Percentiles rank a stretch among this genome's conserved stretches.
These are phyloP conservation scores for Drosophila rhopaloa DNA, from an alignment of 1,140 invertebrate species.

Conservation along the genomic window DNA sequence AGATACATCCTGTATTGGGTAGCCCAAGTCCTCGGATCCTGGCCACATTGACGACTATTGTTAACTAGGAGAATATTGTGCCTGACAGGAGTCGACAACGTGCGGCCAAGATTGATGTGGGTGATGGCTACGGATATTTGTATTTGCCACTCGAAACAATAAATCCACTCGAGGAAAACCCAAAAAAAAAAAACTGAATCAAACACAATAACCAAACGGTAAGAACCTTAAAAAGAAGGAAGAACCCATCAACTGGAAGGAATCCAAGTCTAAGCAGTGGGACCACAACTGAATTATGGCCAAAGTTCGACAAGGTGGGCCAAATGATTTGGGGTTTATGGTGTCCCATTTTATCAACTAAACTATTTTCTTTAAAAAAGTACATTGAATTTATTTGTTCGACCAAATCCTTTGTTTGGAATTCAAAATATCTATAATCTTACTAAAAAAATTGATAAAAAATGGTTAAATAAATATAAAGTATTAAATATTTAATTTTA, in stretches of 20 bases:
- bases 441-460: too few species aligned
- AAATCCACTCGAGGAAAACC: slow-evolving; percentile 68
- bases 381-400: too few species aligned
- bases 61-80: slow-evolving; percentile 71
- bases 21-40: slow-evolving; percentile 1
- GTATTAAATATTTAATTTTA: too few species aligned
- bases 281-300: slow-evolving; percentile 12
- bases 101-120: slow-evolving; percentile 55
- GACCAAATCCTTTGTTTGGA: not conserved
- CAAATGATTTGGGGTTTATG: not conserved
- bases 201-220: slow-evolving; percentile 10
- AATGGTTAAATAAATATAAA: too few species aligned
- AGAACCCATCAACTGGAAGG: not conserved
- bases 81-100: slow-evolving; percentile 53
- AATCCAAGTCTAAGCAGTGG: not conserved
- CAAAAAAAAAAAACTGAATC: slow-evolving; percentile 18
- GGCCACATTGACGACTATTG: slow-evolving; percentile 59
- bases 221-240: slow-evolving; percentile 7
- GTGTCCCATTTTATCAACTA: not conserved
- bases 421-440: not conserved
- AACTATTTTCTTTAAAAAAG: not conserved
- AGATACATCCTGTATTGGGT: not conserved
- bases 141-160: slow-evolving; percentile 78
- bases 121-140: slow-evolving; percentile 50
- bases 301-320: slow-evolving; percentile 5